Evolutionary conservation across 2,888 invertebrate genomes (phyloP).

Genomic region (Acrobasis repandana): DNA sequence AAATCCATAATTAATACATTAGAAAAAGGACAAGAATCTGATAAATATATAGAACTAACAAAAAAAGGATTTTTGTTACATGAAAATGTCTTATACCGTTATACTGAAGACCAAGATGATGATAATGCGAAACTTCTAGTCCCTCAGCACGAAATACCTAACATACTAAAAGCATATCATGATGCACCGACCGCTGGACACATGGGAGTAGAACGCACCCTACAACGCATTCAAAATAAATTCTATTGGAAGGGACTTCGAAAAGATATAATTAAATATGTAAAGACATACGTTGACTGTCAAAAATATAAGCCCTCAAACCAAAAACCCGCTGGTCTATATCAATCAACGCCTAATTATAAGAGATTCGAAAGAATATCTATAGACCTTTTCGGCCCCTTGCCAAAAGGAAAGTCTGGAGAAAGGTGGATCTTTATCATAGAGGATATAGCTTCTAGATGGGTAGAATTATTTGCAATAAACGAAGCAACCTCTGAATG

Average conservation of each 20-base stretch:
- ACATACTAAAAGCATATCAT: conserved; percentile 8
- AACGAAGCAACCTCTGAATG: conserved; percentile 32
- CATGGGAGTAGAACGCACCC: conserved; percentile 19
- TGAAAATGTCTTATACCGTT: background rate
- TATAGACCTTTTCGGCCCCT: conserved; percentile 35
- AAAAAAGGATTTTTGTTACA: background rate
- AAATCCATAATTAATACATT: conserved; percentile 15
- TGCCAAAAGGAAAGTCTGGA: conserved; percentile 31
- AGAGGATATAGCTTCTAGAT: conserved; percentile 36
- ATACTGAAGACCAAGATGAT: conserved; percentile 15
- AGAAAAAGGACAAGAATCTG: background rate
- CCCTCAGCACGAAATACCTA: conserved; percentile 16
- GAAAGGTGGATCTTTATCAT: conserved; percentile 39
- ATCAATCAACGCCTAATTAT: conserved; percentile 34
- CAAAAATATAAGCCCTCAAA: conserved; percentile 39
- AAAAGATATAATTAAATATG: conserved; percentile 37
- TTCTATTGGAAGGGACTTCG: conserved; percentile 36
- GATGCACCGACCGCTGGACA: conserved; percentile 21
- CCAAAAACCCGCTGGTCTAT: conserved; percentile 41
- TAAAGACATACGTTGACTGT: conserved; percentile 19
- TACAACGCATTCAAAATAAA: conserved; percentile 29
- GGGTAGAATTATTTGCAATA: conserved; percentile 41
- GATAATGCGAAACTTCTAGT: conserved; percentile 10
- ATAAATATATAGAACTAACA: too few relatives aligned
- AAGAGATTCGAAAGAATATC: conserved; percentile 22